These are phyloP conservation scores for Paradisaea rubra DNA, from an alignment of 2,113 vertebrate genomes.

Conservation along the genomic window DNA sequence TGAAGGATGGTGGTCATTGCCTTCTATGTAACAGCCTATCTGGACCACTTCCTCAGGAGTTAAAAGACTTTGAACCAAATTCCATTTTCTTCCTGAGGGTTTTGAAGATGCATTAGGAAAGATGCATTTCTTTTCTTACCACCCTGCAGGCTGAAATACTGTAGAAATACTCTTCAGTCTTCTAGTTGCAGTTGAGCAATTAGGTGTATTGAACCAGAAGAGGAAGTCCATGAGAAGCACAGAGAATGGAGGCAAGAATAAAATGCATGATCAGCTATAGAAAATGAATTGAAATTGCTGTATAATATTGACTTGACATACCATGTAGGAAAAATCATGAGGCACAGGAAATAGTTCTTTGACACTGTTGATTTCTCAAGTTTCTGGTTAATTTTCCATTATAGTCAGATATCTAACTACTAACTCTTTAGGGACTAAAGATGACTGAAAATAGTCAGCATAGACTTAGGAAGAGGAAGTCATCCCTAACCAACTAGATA, in stretches of 20 bases:
- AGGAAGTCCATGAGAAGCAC: neutral
- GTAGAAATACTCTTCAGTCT: neutral
- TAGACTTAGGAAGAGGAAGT: neutral
- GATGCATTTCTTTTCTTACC: neutral
- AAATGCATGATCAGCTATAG: neutral
- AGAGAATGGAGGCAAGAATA: neutral
- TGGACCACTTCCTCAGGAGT: neutral
- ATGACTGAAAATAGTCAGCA: neutral
- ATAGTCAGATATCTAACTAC: neutral
- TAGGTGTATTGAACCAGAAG: neutral
- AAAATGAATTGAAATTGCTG: neutral
- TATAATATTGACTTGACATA: neutral
- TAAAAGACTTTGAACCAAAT: neutral
- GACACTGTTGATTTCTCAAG: neutral
- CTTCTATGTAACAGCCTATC: neutral
- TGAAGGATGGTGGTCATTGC: neutral
- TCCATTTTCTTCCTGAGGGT: neutral
- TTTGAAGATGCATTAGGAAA: neutral
- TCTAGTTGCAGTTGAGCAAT: neutral
- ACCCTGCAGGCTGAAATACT: neutral
- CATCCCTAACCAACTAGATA: neutral
- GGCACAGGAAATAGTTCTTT: neutral
- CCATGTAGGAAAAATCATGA: neutral
- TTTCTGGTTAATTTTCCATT: neutral
- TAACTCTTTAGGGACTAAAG: neutral